phyloP scores from a whole-genome alignment of 2,113 vertebrate species.

The Lynx canadensis region DNA sequence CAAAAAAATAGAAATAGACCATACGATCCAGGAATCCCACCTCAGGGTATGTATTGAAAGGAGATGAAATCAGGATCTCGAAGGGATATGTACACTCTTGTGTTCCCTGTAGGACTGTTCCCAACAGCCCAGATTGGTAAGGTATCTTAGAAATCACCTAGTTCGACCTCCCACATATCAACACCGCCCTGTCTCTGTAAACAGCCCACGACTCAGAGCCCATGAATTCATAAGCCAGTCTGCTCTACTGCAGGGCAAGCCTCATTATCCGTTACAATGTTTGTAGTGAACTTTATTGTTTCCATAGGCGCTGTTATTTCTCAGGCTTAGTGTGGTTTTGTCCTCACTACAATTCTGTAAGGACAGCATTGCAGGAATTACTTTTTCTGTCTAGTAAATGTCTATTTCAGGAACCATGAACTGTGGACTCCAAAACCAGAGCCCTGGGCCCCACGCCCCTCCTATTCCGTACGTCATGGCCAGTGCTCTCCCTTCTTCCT shows the following conservation, averaged over 20 bases:
- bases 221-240: neutral
- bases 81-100: neutral
- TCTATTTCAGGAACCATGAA: neutral
- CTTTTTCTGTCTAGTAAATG: neutral
- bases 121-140: neutral
- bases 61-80: neutral
- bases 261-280: neutral
- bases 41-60: neutral
- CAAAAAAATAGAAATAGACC: neutral
- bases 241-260: neutral
- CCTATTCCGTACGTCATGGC: no score
- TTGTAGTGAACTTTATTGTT: neutral
- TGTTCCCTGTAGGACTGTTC: neutral
- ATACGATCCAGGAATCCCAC: neutral
- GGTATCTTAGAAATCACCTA: neutral
- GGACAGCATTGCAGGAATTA: neutral
- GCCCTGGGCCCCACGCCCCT: neutral
- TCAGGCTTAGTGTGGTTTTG: neutral
- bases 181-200: neutral
- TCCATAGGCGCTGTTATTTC: neutral
- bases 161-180: neutral
- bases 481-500: no score
- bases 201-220: neutral
- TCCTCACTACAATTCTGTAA: neutral
- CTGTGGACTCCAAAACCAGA: neutral